Conservation (phyloP, 2,888 invertebrate species). For the Cephus pulcher region DNA sequence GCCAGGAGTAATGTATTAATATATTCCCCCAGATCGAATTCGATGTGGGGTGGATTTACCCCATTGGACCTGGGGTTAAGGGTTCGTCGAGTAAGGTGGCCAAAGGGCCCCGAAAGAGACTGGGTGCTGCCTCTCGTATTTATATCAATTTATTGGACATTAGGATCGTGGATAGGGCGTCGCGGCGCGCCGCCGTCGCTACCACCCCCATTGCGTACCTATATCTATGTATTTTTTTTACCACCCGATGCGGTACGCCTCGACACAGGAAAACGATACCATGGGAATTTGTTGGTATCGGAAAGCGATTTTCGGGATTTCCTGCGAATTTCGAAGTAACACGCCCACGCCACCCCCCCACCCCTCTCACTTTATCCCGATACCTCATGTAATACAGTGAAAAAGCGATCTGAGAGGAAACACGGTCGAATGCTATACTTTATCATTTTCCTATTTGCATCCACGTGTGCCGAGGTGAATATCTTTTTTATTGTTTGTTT, state of each 20-base stretch:
- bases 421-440: too few species aligned
- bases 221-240: constrained; percentile 15
- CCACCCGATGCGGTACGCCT: constrained; percentile 15
- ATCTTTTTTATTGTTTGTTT: background rate
- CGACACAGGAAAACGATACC: constrained; percentile 19
- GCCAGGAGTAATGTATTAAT: constrained; percentile 25
- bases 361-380: background rate
- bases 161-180: constrained; percentile 8
- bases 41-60: too few species aligned
- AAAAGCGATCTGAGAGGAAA: too few species aligned
- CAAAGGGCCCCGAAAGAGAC: too few species aligned
- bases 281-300: constrained; percentile 25
- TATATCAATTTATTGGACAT: constrained; percentile 28
- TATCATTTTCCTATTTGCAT: too few species aligned
- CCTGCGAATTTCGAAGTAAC: constrained; percentile 13
- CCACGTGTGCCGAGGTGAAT: too few species aligned
- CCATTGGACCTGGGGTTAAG: too few species aligned
- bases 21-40: constrained; percentile 19
- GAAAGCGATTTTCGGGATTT: constrained; percentile 26
- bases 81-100: too few species aligned
- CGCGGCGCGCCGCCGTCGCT: too few species aligned
- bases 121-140: constrained; percentile 16
- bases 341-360: too few species aligned
- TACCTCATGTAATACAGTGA: too few species aligned
- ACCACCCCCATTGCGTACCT: constrained; percentile 9